These are phyloP conservation scores for Drepanosiphum platanoidis DNA, from an alignment of 2,888 invertebrate species.

Conservation along the genomic window DNA sequence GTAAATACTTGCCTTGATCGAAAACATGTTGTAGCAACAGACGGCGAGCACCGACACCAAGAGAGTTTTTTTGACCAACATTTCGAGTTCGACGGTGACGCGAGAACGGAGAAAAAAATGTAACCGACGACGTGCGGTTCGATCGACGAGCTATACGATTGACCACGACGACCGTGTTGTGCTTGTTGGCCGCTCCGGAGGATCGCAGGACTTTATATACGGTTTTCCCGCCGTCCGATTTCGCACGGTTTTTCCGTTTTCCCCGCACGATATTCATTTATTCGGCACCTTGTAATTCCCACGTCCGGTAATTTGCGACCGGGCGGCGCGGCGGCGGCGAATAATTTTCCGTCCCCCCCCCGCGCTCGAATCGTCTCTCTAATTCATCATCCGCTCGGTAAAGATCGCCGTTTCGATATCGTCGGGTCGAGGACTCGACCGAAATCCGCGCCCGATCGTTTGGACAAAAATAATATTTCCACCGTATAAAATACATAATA, in stretches of 20 bases:
- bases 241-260: not conserved
- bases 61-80: constrained; percentile 31
- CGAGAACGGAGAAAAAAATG: not conserved
- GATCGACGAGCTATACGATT: too few relatives aligned
- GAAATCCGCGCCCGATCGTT: not conserved
- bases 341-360: not conserved
- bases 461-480: too few relatives aligned
- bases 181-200: not conserved
- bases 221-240: not conserved
- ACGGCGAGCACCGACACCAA: not conserved
- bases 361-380: not conserved
- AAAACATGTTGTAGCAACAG: not conserved
- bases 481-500: too few relatives aligned
- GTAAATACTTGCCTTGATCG: constrained; percentile 3
- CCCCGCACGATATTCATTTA: too few relatives aligned
- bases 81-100: not conserved
- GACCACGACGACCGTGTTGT: too few relatives aligned
- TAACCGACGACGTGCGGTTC: too few relatives aligned
- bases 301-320: constrained; percentile 25
- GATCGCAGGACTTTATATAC: constrained; percentile 12
- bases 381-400: not conserved
- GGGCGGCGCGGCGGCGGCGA: too few relatives aligned
- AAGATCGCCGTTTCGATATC: not conserved
- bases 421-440: not conserved
- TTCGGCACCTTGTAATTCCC: constrained; percentile 9